phyloP scores from a whole-genome alignment of 2,113 vertebrate species.

The Euleptes europaea region DNA sequence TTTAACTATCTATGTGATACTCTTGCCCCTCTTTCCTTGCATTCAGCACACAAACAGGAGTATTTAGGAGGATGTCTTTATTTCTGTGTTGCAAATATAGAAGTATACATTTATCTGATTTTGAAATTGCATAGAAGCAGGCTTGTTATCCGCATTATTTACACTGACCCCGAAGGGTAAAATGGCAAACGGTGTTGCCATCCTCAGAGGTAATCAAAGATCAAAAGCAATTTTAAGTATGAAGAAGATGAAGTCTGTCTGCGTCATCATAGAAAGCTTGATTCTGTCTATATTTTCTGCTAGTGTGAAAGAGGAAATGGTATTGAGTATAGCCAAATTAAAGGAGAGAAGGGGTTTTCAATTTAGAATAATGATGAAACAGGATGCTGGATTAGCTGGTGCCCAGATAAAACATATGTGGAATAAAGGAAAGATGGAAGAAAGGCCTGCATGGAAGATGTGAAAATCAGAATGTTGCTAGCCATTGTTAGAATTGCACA shows the following conservation, averaged over 20 bases:
- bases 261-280: neutral
- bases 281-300: neutral
- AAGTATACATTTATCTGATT: slow-evolving; percentile 47
- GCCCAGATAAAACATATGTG: neutral
- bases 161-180: slow-evolving; percentile 17
- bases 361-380: neutral
- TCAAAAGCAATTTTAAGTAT: neutral
- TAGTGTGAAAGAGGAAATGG: neutral
- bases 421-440: neutral
- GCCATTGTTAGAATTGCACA: neutral
- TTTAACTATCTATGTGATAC: no score
- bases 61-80: slow-evolving; percentile 58
- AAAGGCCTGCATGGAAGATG: neutral
- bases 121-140: slow-evolving; percentile 75
- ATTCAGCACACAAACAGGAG: slow-evolving; percentile 17
- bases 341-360: neutral
- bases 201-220: slow-evolving; percentile 28
- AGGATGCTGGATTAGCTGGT: neutral
- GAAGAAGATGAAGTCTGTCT: neutral
- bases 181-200: neutral
- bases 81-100: slow-evolving; percentile 69
- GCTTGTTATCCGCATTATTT: neutral
- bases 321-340: neutral
- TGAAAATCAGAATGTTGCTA: neutral
- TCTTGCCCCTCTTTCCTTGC: neutral